Base-by-base conservation (phyloP, 2,113 vertebrate species). In the Pygoscelis adeliae region DNA sequence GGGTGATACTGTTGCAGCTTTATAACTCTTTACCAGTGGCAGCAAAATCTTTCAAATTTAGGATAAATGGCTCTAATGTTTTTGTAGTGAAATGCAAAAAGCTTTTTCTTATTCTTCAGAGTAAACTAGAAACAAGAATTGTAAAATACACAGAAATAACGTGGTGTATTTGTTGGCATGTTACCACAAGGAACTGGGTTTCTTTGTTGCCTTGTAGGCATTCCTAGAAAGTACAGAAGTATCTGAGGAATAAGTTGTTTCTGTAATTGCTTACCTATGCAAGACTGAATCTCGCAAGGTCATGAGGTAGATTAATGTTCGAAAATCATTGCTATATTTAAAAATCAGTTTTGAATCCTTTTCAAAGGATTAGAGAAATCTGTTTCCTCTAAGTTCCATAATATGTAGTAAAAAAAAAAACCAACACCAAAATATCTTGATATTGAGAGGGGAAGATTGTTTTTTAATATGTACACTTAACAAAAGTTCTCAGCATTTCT, bases 391-490 rank as follows among this genome's bases (percentile, higher is more conserved):
- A 15, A 23, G 10, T 61, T 74, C 16, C 5, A 9, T 20, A 40
- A 21, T 27, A 21, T 4, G 4, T 29, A 52, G 2, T 22, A 20
- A 76, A 83, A 78, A 32, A 1, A 15, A 3, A 38, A 38, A 38
- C 8, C 38, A 38, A 4, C 44, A 46, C 1, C 3, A 32, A 80
- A 82, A 26, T 42, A 30, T 23, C 8, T 20, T 44, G 9, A 10
- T 46, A 2, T 29, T 59, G 10, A 10, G 17, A 7, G 7, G 8
- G 9, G 5, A 56, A 4, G 4, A 47, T 26, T 82, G 1, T 30
- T 50, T 29, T 42, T 42, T 27, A 62, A 7, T 10, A 11, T 30
- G 7, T n/a, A 15, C 10, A 18, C 18, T 10, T 46, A 42, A 44
- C 5, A 53, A 26, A 63, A 46, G 23, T n/a, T 42, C 16, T 50